Conservation (phyloP, 2,113 vertebrate species). For the Oxyruncus cristatus region DNA sequence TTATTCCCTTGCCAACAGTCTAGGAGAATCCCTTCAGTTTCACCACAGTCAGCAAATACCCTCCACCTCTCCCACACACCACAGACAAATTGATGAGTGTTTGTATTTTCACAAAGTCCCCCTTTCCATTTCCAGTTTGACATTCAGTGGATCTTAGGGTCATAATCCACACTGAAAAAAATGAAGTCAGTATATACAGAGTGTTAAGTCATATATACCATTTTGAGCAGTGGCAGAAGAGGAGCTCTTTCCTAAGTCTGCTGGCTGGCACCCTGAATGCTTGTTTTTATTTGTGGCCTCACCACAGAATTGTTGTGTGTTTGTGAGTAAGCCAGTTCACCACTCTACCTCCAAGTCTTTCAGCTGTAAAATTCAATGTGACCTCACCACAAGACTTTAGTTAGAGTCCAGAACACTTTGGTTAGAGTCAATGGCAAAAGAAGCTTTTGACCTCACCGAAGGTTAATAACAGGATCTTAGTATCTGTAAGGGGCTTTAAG, state of each 20-base stretch:
- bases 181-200: neutral
- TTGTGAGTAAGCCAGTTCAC: neutral
- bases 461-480: neutral
- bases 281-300: conserved; percentile 4
- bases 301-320: neutral
- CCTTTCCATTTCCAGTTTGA: neutral
- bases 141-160: neutral
- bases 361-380: neutral
- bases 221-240: neutral
- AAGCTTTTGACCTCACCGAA: neutral
- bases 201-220: neutral
- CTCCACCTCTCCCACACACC: neutral
- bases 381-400: neutral
- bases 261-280: neutral
- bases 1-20: neutral
- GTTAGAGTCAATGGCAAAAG: neutral
- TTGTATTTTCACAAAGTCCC: neutral
- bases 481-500: neutral
- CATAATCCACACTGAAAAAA: neutral
- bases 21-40: neutral
- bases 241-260: neutral
- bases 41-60: neutral
- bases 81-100: neutral
- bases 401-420: neutral
- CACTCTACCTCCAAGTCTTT: neutral